Evolutionary conservation across 2,888 invertebrate genomes (phyloP).

Genomic region (Apodemia hepburni): DNA sequence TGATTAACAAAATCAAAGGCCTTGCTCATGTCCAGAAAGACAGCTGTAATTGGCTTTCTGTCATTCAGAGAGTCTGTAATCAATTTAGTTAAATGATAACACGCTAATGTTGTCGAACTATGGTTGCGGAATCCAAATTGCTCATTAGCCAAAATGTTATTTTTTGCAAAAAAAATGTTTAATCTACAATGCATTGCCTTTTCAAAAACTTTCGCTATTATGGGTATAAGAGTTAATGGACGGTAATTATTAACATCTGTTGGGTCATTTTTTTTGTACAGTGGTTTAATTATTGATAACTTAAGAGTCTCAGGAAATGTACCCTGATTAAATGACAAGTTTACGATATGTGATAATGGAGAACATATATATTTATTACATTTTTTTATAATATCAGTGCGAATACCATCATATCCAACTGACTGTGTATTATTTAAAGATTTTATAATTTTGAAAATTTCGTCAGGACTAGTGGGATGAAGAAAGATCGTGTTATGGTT

Average conservation of each 20-base stretch:
- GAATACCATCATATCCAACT: background rate
- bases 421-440: background rate
- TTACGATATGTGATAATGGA: background rate
- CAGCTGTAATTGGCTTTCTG: background rate
- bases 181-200: background rate
- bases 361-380: background rate
- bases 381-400: background rate
- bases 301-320: background rate
- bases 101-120: background rate
- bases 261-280: background rate
- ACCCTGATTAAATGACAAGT: background rate
- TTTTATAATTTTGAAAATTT: background rate
- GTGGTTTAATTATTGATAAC: background rate
- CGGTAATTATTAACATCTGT: background rate
- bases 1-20: slow-evolving; percentile 5
- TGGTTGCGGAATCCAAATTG: slow-evolving; percentile 9
- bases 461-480: background rate
- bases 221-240: background rate
- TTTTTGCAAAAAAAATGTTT: background rate
- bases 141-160: background rate
- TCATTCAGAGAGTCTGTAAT: background rate
- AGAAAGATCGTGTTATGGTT: background rate
- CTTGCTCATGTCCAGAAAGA: slow-evolving; percentile 1
- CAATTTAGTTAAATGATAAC: background rate
- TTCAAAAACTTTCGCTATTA: slow-evolving; percentile 11